Percentiles rank a stretch among this genome's conserved stretches.
These are phyloP conservation scores for Eleginops maclovinus DNA, from an alignment of 2,113 vertebrate species.

Conservation along the genomic window DNA sequence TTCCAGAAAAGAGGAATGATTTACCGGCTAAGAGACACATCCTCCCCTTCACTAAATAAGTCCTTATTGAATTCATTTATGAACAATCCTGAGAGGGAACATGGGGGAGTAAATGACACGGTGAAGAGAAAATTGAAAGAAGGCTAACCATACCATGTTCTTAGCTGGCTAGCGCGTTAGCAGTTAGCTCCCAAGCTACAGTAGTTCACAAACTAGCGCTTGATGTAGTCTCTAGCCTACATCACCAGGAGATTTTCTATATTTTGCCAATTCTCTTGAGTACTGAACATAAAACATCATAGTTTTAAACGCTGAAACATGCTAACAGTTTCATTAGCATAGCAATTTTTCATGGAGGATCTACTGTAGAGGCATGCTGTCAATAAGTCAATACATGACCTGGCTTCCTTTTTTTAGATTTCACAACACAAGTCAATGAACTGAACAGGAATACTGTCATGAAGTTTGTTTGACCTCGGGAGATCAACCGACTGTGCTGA, in stretches of 20 bases:
- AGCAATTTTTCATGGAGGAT: no score
- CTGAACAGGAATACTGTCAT: background rate
- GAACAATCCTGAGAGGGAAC: background rate
- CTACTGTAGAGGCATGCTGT: background rate
- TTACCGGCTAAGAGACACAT: background rate
- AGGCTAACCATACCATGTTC: background rate
- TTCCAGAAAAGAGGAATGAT: no score
- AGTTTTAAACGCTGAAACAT: background rate
- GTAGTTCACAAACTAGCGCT: background rate
- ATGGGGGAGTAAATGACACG: background rate
- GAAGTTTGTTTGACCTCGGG: background rate
- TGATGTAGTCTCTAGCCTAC: background rate
- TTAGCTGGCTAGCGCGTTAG: background rate
- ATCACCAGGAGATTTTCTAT: background rate
- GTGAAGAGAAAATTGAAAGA: background rate
- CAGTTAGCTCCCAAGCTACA: background rate
- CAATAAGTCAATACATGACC: slow-evolving; percentile 18
- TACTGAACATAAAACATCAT: background rate
- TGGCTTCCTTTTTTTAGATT: slow-evolving; percentile 18
- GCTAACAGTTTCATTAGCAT: no score
- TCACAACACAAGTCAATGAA: slow-evolving; percentile 26
- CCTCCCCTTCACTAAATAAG: background rate
- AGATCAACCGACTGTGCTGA: background rate
- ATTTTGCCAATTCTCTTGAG: no score
- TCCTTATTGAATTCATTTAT: background rate